These are phyloP conservation scores for Rosalia funebris DNA, from an alignment of 2,888 invertebrate genomes.

Conservation along the genomic window DNA sequence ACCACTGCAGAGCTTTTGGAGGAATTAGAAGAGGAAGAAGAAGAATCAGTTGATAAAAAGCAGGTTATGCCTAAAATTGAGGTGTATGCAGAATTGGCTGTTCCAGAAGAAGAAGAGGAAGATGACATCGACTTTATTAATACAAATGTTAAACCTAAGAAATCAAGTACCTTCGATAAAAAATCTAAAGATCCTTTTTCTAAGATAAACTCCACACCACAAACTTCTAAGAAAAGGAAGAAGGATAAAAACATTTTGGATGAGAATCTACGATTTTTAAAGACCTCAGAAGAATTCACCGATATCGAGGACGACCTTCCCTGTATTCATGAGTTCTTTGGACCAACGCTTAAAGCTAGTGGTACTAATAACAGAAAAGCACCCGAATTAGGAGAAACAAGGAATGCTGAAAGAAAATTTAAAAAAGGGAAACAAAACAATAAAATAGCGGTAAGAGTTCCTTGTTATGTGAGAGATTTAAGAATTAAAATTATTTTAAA, in stretches of 20 bases:
- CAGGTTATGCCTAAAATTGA: conserved; percentile 31
- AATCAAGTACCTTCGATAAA: conserved; percentile 28
- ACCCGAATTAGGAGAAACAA: neutral
- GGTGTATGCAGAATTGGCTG: conserved; percentile 43
- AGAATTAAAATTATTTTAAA: neutral
- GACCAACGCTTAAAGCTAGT: conserved; percentile 20
- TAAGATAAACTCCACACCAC: conserved; percentile 14
- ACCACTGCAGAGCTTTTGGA: conserved; percentile 46
- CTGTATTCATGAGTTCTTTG: conserved; percentile 46
- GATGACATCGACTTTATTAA: conserved; percentile 23
- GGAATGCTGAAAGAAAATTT: neutral
- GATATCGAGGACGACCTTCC: conserved; percentile 42
- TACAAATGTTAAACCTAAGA: conserved; percentile 25
- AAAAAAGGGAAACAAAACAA: conserved; percentile 14
- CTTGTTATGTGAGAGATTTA: too few relatives aligned
- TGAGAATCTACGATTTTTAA: conserved; percentile 37
- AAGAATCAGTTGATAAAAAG: conserved; percentile 28
- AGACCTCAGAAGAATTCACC: conserved; percentile 38
- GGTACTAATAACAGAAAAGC: conserved; percentile 10
- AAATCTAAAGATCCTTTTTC: conserved; percentile 33
- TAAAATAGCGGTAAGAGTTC: conserved; percentile 1
- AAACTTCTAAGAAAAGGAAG: conserved; percentile 21
- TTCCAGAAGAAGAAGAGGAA: conserved; percentile 34
- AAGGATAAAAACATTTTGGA: conserved; percentile 24
- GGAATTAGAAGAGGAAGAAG: conserved; percentile 35